These are phyloP conservation scores for Bombyx mori DNA, from an alignment of 1,140 invertebrate species.

Conservation along the genomic window ASM3026992v2 NC_085116.1:1160001-1160500, in stretches of 20 bases:
- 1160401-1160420: conserved; percentile 7
- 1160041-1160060: too few species aligned
- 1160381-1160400: conserved; percentile 3
- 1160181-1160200: too few species aligned
- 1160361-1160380: conserved; percentile 49
- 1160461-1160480: neutral
- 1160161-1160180: too few species aligned
- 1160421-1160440: neutral
- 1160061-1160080: too few species aligned
- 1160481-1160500: neutral
- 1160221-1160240: neutral
- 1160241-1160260: conserved; percentile 35
- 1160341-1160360: conserved; percentile 44
- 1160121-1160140: too few species aligned
- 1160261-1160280: conserved; percentile 40
- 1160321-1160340: conserved; percentile 49
- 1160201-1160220: conserved; percentile 1
- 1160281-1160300: conserved; percentile 56
- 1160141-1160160: too few species aligned
- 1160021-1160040: too few species aligned
- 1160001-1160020: too few species aligned
- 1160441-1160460: too few species aligned
- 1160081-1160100: too few species aligned
- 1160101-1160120: too few species aligned
- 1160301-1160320: conserved; percentile 56